A percentile compares a stretch with the other conserved stretches of the same genome.
phyloP scores from a whole-genome alignment of 2,113 vertebrate genomes.

The Sander lucioperca region DNA sequence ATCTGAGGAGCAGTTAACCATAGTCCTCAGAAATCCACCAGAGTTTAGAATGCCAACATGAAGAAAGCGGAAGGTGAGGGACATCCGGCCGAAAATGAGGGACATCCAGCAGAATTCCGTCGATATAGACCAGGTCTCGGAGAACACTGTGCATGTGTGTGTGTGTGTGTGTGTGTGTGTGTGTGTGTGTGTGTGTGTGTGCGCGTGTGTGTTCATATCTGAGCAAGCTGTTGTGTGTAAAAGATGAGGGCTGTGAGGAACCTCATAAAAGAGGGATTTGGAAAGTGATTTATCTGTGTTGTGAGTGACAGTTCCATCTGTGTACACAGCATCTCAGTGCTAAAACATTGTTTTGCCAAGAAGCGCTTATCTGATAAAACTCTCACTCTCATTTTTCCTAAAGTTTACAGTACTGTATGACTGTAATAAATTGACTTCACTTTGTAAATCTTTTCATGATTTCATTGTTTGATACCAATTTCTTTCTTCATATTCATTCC shows the following conservation, averaged over 20 bases:
- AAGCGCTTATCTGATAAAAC: background rate
- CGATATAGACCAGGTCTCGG: too few relatives aligned
- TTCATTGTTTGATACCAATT: constrained; percentile 2
- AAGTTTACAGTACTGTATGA: background rate
- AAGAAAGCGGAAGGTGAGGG: too few relatives aligned
- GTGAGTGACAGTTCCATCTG: constrained; percentile 35
- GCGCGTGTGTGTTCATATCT: constrained; percentile 7
- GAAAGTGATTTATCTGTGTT: constrained; percentile 19
- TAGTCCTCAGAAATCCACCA: too few relatives aligned
- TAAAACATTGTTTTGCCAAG: constrained; percentile 32
- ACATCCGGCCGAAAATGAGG: too few relatives aligned
- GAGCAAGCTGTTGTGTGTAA: constrained; percentile 10
- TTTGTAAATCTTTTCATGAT: background rate
- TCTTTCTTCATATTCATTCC: background rate
- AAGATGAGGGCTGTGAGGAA: constrained; percentile 26
- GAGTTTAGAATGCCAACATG: too few relatives aligned
- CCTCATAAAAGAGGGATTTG: constrained; percentile 56
- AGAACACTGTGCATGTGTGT: too few relatives aligned
- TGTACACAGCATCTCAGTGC: constrained; percentile 3
- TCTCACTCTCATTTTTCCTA: background rate
- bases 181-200: background rate
- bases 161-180: background rate
- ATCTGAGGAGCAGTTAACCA: too few relatives aligned
- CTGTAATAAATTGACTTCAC: background rate
- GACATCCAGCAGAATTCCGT: too few relatives aligned